Base-by-base conservation (phyloP, 2,888 invertebrate genomes). In the Pollenia griseotomentosa region DNA sequence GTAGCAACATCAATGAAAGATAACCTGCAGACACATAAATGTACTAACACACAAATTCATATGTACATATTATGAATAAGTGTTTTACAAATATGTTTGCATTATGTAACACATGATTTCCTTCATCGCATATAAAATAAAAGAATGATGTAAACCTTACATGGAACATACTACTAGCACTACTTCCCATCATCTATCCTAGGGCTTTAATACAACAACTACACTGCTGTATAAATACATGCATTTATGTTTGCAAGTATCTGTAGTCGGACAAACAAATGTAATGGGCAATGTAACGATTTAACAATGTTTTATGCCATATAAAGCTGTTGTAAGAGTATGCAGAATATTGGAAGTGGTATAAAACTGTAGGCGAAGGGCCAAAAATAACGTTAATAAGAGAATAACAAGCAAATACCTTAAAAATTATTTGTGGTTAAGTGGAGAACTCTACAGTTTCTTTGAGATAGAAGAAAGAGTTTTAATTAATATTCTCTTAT, bases 21-120 rank as follows among this genome's bases (percentile, higher is more conserved):
- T 2, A 63, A 42, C 63, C 42, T 63, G 16, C 42, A 44, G 63
- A 16, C 16, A 16, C 63, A 42, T 12, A 57, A 11, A 57, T 23
- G 57, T 23, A 57, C 5, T 1, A 11, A 10, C 55, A 61, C 9
- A 61, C 61, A 14, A n/a, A 33, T 9, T 33, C 40, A 9, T 40
- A 14, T 40, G 14, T 59, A 8, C 8, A 2, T 59, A 59, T 33
- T 33, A 14, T 33, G 33, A 33, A 33, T n/a, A 33, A 33, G 33
- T 33, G 6, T 33, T 33, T 33, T 33, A 6, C 33, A 57, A 33
- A 33, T 33, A 33, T 33, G 33, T 33, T 33, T 33, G 33, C 61
- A 70, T 71, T 44, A 46, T 73, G 59, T 48, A 55, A 19, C 63
- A 73, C 63, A 73, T 65, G 57, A 80, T 80, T 65, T 73, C 16